Conservation (phyloP, 2,888 invertebrate genomes). For the Andricus quercusramuli region DNA sequence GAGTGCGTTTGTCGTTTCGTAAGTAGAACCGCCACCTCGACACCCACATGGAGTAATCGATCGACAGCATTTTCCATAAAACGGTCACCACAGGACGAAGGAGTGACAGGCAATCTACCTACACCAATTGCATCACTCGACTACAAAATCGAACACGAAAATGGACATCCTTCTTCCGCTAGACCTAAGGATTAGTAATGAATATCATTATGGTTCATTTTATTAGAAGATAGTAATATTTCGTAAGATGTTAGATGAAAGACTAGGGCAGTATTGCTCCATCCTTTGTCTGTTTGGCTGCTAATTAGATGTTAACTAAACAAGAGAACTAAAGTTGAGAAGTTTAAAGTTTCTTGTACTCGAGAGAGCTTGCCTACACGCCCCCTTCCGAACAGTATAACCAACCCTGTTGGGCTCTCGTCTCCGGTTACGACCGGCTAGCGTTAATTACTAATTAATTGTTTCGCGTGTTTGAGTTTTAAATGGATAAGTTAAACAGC, state of each 20-base stretch:
- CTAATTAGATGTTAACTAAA: slow-evolving; percentile 76
- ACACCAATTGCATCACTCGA: slow-evolving; percentile 21
- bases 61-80: slow-evolving; percentile 59
- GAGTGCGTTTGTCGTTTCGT: slow-evolving; percentile 71
- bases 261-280: slow-evolving; percentile 60
- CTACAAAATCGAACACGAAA: too few species aligned
- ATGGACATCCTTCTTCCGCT: too few species aligned
- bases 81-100: slow-evolving; percentile 59
- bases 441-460: slow-evolving; percentile 77
- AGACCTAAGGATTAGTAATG: too few species aligned
- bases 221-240: slow-evolving; percentile 24
- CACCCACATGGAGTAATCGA: slow-evolving; percentile 60
- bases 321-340: slow-evolving; percentile 73
- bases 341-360: slow-evolving; percentile 77
- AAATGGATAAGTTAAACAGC: slow-evolving; percentile 75
- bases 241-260: background rate
- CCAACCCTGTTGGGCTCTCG: slow-evolving; percentile 59
- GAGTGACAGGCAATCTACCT: slow-evolving; percentile 71
- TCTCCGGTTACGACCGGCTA: slow-evolving; percentile 59
- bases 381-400: slow-evolving; percentile 48
- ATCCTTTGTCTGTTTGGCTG: slow-evolving; percentile 76
- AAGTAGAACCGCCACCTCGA: slow-evolving; percentile 58
- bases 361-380: slow-evolving; percentile 58
- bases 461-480: slow-evolving; percentile 76
- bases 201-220: background rate